These are phyloP conservation scores for Ambastaia sidthimunki DNA, from an alignment of 2,797 vertebrate species.

Conservation along the genomic window DNA sequence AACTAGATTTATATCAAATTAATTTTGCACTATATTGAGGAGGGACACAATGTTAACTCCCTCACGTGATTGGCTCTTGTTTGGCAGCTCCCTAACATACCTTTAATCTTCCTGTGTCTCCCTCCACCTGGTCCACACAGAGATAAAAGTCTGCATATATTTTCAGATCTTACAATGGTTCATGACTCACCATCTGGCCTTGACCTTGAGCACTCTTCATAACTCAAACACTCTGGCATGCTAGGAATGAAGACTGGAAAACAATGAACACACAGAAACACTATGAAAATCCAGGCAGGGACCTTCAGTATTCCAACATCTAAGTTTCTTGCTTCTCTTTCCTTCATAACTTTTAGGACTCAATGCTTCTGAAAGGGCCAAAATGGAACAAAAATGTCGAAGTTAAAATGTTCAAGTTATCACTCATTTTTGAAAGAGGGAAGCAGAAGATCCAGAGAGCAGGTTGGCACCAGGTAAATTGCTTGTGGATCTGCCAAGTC, in stretches of 20 bases:
- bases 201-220: conserved; percentile 46
- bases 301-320: conserved; percentile 7
- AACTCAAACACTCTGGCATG: conserved; percentile 29
- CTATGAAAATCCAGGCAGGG: not conserved
- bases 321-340: conserved; percentile 8
- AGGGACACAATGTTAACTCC: too few relatives aligned
- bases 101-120: not conserved
- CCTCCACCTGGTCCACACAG: conserved; percentile 17
- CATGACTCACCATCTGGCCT: conserved; percentile 37
- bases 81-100: not conserved
- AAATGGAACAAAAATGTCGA: not conserved
- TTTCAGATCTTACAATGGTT: conserved; percentile 32
- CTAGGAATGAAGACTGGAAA: conserved; percentile 50
- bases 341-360: not conserved
- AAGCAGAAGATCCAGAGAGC: conserved; percentile 10
- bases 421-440: conserved; percentile 14
- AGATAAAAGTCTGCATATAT: conserved; percentile 14
- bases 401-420: conserved; percentile 33
- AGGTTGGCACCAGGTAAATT: conserved; percentile 50
- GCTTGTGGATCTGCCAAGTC: conserved; percentile 33
- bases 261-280: conserved; percentile 45
- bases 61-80: not conserved
- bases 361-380: not conserved
- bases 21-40: too few relatives aligned
- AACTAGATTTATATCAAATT: too few relatives aligned